phyloP scores from a whole-genome alignment of 2,797 vertebrate genomes.

The Dendrocincla fuliginosa region DNA sequence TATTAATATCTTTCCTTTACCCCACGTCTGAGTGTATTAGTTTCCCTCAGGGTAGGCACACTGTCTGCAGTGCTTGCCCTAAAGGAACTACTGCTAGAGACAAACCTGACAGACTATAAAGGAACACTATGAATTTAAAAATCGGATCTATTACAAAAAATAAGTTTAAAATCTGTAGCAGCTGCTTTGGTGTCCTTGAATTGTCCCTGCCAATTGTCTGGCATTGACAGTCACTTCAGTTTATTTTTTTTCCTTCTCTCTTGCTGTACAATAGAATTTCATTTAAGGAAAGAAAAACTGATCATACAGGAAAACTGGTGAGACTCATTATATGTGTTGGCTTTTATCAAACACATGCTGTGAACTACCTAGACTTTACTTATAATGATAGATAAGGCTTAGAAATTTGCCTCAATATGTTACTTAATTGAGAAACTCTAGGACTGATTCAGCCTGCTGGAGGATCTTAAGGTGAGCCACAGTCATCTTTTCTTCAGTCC shows the following conservation, averaged over 20 bases:
- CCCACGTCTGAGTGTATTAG: conserved; percentile 38
- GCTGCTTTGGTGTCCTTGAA: conserved; percentile 31
- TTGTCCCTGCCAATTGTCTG: conserved; percentile 11
- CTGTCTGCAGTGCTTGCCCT: conserved; percentile 52
- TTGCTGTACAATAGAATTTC: background rate
- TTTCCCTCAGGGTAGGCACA: conserved; percentile 49
- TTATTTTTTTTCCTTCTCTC: background rate
- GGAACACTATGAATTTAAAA: conserved; percentile 35
- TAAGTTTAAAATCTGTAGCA: conserved; percentile 27
- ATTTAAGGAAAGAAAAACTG: background rate
- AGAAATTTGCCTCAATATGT: background rate
- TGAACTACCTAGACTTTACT: background rate
- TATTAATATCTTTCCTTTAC: conserved; percentile 49
- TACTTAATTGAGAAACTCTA: background rate
- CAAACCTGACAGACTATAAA: conserved; percentile 21
- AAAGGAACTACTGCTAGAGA: conserved; percentile 36
- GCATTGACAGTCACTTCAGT: background rate
- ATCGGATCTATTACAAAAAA: background rate
- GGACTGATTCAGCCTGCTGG: background rate
- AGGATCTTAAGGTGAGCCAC: background rate
- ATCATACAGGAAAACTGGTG: background rate
- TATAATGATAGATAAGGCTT: background rate
- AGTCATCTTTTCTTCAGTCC: background rate
- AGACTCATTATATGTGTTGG: background rate
- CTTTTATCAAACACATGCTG: background rate